Base-by-base conservation (phyloP, 2,113 vertebrate genomes). In the Etia nguti region DNA sequence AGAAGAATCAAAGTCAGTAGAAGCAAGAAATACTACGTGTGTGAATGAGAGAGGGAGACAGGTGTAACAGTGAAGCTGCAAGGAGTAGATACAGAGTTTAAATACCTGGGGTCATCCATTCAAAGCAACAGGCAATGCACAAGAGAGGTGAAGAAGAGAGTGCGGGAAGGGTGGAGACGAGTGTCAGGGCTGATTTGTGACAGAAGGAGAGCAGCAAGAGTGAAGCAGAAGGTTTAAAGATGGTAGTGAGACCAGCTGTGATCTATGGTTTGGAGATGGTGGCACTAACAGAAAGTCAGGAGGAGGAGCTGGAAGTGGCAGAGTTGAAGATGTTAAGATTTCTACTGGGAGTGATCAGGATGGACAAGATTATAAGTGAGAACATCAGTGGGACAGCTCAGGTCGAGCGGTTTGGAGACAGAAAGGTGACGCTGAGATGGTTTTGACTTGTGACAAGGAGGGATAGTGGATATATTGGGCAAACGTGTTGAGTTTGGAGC, bases 361-460 rank as follows among this genome's bases (percentile, higher is more conserved):
- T 24, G 65, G 65, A 43, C 36, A 2, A 43, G 36, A 43, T 70
- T 70, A 43, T 24, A 43, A 43, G 1, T 0, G 2, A 70, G 20
- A n/a, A 36, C 60, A n/a, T 65, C 34, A 65, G 60, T 6, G 0
- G 0, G 60, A 65, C 1, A 65, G 31, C 60, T 12, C 60, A 65
- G 60, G 20, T n/a, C 18, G 12, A 36, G 31, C 0, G n/a, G 60
- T 38, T 38, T 65, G 60, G 60, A 65, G 6, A 36, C 31, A 62
- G 31, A 43, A 36, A 65, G 6, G 34, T 38, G 65, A 43, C 0
- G n/a, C 8, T 24, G 36, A 43, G 36, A 43, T 70, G 65, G 65
- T 43, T 70, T 43, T 12, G 65, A 70, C 65, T 6, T 12, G 4
- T 24, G 36, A 41, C 15, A 5, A 70, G 0, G n/a, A 70, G 1